Evolutionary conservation across 2,888 invertebrate genomes (phyloP), one percentile per base, ranked within the genome.

Genomic region (Tetropium fuscum): DNA sequence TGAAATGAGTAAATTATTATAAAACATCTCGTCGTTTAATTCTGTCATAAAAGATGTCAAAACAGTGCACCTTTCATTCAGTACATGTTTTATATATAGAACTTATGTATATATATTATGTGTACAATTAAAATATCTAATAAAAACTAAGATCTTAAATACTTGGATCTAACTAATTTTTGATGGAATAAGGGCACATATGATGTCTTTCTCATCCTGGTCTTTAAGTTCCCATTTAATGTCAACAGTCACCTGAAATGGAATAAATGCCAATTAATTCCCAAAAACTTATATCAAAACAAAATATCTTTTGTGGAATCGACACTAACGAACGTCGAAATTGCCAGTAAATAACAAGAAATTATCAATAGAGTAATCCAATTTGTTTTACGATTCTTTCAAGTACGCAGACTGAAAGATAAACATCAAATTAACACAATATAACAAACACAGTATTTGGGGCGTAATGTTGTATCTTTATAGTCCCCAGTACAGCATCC

Each of bases 221-320:
- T 86, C 85, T 75, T 86, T 83, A 15, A 93, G 81, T 78, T 92
- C 89, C 90, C 91, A 93, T 77, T 90, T 91, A 1, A 93, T 89
- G 4, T 87, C 85, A 0, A 93, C 89, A 10, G 81, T 79, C 2
- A 89, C 78, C 86, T 86, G 64, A 30, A 80, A 80, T 1, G 3
- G 13, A 6, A 18, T 6, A 27, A 27, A n/a, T n/a, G 10, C 27
- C n/a, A n/a, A n/a, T n/a, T n/a, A n/a, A n/a, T n/a, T n/a, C n/a
- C n/a, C n/a, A n/a, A n/a, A n/a, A n/a, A n/a, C n/a, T n/a, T n/a
- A n/a, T n/a, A n/a, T n/a, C n/a, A n/a, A n/a, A n/a, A n/a, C n/a
- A n/a, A n/a, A n/a, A n/a, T n/a, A n/a, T n/a, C n/a, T n/a, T n/a
- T n/a, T n/a, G n/a, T n/a, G n/a, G n/a, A n/a, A n/a, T n/a, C n/a